Percentiles rank a stretch among this genome's conserved stretches.
These are phyloP conservation scores for Microctenopoma lineatum DNA, from an alignment of 2,797 vertebrate genomes.

Conservation along the genomic window DNA sequence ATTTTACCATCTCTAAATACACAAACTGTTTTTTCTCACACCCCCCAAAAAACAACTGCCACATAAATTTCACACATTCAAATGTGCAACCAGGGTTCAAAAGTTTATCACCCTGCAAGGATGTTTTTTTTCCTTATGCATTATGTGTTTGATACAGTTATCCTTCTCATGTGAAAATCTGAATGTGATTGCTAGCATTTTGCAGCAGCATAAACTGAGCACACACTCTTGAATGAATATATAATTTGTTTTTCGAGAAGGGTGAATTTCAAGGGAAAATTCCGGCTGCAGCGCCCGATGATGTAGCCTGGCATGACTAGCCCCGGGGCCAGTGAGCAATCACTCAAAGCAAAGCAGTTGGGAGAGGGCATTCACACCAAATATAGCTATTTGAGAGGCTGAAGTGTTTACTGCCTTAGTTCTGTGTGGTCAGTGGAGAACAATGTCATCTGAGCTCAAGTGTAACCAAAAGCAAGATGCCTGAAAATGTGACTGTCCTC, in stretches of 20 bases:
- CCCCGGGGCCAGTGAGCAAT: slow-evolving; percentile 6
- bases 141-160: slow-evolving; percentile 22
- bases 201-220: slow-evolving; percentile 5
- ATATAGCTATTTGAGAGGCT: slow-evolving; percentile 7
- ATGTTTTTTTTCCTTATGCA: slow-evolving; percentile 10
- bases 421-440: slow-evolving; percentile 16
- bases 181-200: slow-evolving; percentile 12
- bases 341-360: neutral
- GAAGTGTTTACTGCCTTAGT: slow-evolving; percentile 7
- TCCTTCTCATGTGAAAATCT: slow-evolving; percentile 13
- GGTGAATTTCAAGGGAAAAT: slow-evolving; percentile 8
- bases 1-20: slow-evolving; percentile 44
- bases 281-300: neutral
- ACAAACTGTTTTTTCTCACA: slow-evolving; percentile 1
- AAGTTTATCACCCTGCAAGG: slow-evolving; percentile 24
- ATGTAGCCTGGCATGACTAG: slow-evolving; percentile 10
- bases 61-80: slow-evolving; percentile 37
- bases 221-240: neutral
- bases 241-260: neutral
- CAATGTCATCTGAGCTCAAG: slow-evolving; percentile 15
- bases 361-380: slow-evolving; percentile 17
- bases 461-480: slow-evolving; percentile 2
- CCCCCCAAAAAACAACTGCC: slow-evolving; percentile 15
- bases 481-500: slow-evolving; percentile 5
- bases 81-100: slow-evolving; percentile 34